These are phyloP conservation scores for Ammodytes marinus DNA, from an alignment of 2,113 vertebrate genomes.

Conservation along the genomic window DNA sequence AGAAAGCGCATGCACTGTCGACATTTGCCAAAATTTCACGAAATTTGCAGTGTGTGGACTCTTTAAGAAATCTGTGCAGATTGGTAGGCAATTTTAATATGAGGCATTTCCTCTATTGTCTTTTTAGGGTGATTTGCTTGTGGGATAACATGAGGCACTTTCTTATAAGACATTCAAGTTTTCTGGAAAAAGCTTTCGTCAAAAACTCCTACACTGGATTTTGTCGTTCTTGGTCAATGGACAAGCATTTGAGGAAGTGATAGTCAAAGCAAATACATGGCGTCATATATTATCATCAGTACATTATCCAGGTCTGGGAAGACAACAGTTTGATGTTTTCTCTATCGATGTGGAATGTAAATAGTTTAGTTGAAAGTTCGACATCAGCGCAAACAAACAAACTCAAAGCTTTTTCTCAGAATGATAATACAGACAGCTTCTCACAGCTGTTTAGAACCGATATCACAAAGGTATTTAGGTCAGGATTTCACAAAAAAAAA, in stretches of 20 bases:
- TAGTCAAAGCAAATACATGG: slow-evolving; percentile 31
- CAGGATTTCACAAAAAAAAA: not conserved
- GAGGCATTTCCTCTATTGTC: not conserved
- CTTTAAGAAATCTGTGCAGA: not conserved
- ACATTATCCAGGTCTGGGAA: slow-evolving; percentile 40
- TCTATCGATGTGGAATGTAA: slow-evolving; percentile 33
- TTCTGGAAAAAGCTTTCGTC: not conserved
- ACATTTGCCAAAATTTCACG: slow-evolving; percentile 1
- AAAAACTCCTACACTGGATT: not conserved
- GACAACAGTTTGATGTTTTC: slow-evolving; percentile 21
- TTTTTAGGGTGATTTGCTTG: not conserved
- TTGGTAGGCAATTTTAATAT: not conserved
- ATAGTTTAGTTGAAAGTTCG: slow-evolving; percentile 22
- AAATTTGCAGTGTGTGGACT: not conserved
- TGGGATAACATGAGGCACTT: not conserved
- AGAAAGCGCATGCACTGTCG: slow-evolving; percentile 14
- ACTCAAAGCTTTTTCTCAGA: slow-evolving; percentile 10
- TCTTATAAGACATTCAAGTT: not conserved
- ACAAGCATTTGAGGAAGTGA: not conserved
- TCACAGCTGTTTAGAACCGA: slow-evolving; percentile 22
- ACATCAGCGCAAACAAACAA: slow-evolving; percentile 22
- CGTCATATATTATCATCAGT: slow-evolving; percentile 45
- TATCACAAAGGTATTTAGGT: slow-evolving; percentile 18
- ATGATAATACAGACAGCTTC: slow-evolving; percentile 1
- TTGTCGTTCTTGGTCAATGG: not conserved